phyloP scores from a whole-genome alignment of 2,797 vertebrate species.

The Hapalemur alaotrensis region DNA sequence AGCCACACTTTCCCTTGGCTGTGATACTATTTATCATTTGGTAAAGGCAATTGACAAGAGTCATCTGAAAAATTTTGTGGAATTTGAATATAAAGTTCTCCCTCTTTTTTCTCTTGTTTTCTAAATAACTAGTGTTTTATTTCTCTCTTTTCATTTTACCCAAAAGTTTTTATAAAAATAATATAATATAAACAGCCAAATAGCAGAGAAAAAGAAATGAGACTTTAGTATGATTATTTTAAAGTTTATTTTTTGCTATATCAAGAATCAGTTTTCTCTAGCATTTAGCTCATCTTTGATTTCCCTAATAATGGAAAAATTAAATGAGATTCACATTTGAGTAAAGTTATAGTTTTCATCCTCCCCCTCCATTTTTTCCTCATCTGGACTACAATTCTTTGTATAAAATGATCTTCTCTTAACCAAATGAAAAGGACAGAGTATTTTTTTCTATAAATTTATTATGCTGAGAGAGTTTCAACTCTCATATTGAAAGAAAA shows the following conservation, averaged over 20 bases:
- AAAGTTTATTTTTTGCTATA: not conserved
- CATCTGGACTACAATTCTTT: not conserved
- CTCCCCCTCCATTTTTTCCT: not conserved
- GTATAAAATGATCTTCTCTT: not conserved
- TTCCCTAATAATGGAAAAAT: not conserved
- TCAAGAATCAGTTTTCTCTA: not conserved
- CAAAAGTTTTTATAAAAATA: conserved; percentile 29
- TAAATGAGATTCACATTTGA: not conserved
- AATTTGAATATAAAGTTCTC: not conserved
- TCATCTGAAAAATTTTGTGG: not conserved
- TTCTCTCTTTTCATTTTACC: conserved; percentile 13
- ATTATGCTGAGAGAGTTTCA: not conserved
- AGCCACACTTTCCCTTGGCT: not conserved
- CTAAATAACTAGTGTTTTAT: not conserved
- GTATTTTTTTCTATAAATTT: not conserved
- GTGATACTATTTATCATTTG: not conserved
- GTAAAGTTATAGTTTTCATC: not conserved
- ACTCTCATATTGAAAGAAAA: not conserved
- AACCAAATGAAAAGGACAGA: not conserved
- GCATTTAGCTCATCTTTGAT: conserved; percentile 30
- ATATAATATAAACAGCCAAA: not conserved
- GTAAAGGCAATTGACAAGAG: not conserved
- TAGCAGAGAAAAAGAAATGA: not conserved
- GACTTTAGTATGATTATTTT: not conserved
- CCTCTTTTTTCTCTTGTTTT: conserved; percentile 9